phyloP scores from a whole-genome alignment of 2,113 vertebrate genomes.

The Seriola dumerili region DNA sequence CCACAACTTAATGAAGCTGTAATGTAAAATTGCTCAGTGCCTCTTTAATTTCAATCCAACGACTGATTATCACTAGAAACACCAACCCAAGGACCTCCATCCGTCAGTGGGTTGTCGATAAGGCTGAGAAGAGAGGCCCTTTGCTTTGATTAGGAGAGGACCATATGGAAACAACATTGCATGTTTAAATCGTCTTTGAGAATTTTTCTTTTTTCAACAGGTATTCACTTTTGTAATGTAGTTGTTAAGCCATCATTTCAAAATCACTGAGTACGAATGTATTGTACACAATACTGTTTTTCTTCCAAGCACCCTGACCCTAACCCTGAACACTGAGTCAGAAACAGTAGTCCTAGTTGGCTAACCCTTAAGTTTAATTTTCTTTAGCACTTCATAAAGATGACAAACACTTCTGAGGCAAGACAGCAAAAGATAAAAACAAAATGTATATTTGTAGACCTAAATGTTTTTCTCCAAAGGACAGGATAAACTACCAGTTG shows the following conservation, averaged over 20 bases:
- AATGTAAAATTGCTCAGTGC: neutral
- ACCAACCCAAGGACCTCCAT: no score
- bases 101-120: no score
- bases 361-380: neutral
- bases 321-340: neutral
- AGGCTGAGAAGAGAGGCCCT: no score
- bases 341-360: neutral
- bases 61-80: no score
- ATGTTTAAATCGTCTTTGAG: neutral
- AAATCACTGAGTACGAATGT: neutral
- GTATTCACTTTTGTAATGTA: neutral
- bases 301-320: neutral
- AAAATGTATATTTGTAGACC: neutral
- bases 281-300: neutral
- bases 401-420: neutral
- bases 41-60: slow-evolving; percentile 9
- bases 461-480: neutral
- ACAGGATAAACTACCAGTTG: neutral
- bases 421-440: neutral
- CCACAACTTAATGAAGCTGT: neutral
- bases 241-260: neutral
- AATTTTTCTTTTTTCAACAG: neutral
- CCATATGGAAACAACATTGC: no score
- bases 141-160: no score
- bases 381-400: no score